Conservation (phyloP, 1,140 invertebrate species). For the Chrysoperla carnea region DNA sequence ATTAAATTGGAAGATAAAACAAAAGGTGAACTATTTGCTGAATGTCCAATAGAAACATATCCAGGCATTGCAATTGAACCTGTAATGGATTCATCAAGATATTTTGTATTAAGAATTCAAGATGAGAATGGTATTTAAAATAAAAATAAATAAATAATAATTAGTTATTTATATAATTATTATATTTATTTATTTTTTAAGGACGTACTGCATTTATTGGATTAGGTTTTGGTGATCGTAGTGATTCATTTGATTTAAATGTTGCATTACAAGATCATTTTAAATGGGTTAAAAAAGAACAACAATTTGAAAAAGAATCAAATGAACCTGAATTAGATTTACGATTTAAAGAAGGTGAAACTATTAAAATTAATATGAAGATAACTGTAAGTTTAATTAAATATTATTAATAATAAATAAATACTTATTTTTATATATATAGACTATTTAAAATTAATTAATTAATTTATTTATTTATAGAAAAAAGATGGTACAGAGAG, state of each 20-base stretch:
- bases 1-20: slow-evolving; percentile 95
- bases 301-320: slow-evolving; percentile 70
- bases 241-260: slow-evolving; percentile 98
- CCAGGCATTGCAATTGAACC: slow-evolving; percentile 87
- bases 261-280: slow-evolving; percentile 98
- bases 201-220: slow-evolving; percentile 94
- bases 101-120: slow-evolving; percentile 93
- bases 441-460: not conserved
- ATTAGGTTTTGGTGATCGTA: slow-evolving; percentile 90
- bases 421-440: slow-evolving; percentile 3
- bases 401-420: slow-evolving; percentile 1
- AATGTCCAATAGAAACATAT: slow-evolving; percentile 93
- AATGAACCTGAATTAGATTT: slow-evolving; percentile 75
- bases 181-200: slow-evolving; percentile 19
- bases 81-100: slow-evolving; percentile 94
- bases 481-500: slow-evolving; percentile 75
- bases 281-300: slow-evolving; percentile 88
- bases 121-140: slow-evolving; percentile 69
- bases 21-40: slow-evolving; percentile 89
- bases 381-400: slow-evolving; percentile 59
- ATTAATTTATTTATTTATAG: slow-evolving; percentile 25
- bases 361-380: slow-evolving; percentile 97
- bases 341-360: slow-evolving; percentile 97
- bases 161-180: not conserved
- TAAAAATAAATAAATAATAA: slow-evolving; percentile 5